phyloP scores from a whole-genome alignment of 2,113 vertebrate genomes.

The Rhabdornis inornatus region DNA sequence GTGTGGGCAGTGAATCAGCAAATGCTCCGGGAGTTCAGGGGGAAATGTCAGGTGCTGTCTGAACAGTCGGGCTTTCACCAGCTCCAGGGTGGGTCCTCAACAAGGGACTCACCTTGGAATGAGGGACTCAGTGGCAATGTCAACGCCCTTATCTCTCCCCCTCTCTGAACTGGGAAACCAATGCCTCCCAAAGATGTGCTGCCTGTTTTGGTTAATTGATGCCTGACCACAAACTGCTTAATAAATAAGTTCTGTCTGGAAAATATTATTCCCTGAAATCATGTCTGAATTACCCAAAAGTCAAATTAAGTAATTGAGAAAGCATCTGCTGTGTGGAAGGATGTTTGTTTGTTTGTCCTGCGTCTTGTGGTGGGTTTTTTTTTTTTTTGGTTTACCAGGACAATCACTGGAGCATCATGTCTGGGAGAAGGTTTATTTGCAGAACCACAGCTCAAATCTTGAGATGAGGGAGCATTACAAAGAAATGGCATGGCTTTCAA shows the following conservation, averaged over 20 bases:
- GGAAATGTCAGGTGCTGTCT: slow-evolving; percentile 83
- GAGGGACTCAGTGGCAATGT: neutral
- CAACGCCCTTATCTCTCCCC: neutral
- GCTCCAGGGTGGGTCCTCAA: slow-evolving; percentile 58
- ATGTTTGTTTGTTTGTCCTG: slow-evolving; percentile 44
- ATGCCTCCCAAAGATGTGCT: slow-evolving; percentile 11
- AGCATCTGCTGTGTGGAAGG: slow-evolving; percentile 59
- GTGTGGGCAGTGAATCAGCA: slow-evolving; percentile 80
- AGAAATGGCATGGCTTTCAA: slow-evolving; percentile 56
- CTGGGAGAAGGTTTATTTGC: slow-evolving; percentile 35
- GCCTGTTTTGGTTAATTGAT: slow-evolving; percentile 50
- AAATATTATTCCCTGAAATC: slow-evolving; percentile 72
- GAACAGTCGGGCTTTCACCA: slow-evolving; percentile 69
- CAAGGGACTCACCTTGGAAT: slow-evolving; percentile 55
- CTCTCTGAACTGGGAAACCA: slow-evolving; percentile 6
- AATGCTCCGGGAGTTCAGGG: slow-evolving; percentile 65
- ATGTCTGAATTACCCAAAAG: slow-evolving; percentile 63
- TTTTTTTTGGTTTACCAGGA: neutral
- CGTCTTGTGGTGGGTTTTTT: neutral
- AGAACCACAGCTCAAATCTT: neutral
- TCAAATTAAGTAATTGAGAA: slow-evolving; percentile 70
- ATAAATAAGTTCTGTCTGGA: slow-evolving; percentile 68
- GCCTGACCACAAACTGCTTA: slow-evolving; percentile 62
- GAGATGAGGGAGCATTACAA: slow-evolving; percentile 5
- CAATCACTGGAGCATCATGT: slow-evolving; percentile 17